phyloP scores from a whole-genome alignment of 2,888 invertebrate genomes.

The Drosophila longiperda region DNA sequence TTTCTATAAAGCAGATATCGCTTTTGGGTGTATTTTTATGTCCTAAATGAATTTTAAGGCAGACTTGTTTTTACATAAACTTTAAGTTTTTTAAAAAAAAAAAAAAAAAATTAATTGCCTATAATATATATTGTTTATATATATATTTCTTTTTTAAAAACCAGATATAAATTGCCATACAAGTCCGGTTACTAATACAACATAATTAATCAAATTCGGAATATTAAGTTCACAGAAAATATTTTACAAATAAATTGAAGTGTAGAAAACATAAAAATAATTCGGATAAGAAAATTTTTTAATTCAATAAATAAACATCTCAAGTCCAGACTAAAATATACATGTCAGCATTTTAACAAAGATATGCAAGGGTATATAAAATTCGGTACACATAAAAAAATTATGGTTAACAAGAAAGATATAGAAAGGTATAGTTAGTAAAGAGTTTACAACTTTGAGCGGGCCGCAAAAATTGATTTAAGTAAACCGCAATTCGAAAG shows the following conservation, averaged over 20 bases:
- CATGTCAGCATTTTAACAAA: not conserved
- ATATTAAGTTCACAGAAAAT: not conserved
- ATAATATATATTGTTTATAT: too few relatives aligned
- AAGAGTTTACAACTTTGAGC: not conserved
- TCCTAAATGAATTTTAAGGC: too few relatives aligned
- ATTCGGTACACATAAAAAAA: not conserved
- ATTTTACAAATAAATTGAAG: too few relatives aligned
- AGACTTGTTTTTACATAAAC: too few relatives aligned
- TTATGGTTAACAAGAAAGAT: not conserved
- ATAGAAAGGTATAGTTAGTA: not conserved
- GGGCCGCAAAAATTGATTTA: conserved; percentile 7
- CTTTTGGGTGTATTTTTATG: too few relatives aligned
- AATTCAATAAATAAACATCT: not conserved
- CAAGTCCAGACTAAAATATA: not conserved
- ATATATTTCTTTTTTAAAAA: too few relatives aligned
- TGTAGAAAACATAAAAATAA: not conserved
- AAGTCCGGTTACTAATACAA: not conserved
- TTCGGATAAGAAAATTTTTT: not conserved
- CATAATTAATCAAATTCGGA: not conserved
- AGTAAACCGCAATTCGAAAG: conserved; percentile 2
- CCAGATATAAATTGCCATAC: not conserved
- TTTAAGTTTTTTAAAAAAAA: too few relatives aligned
- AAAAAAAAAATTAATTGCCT: too few relatives aligned
- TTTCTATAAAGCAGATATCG: not conserved
- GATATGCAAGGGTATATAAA: not conserved